Evolutionary conservation across 2,113 vertebrate species (phyloP).

Genomic region (Erythrolamprus reginae): DNA sequence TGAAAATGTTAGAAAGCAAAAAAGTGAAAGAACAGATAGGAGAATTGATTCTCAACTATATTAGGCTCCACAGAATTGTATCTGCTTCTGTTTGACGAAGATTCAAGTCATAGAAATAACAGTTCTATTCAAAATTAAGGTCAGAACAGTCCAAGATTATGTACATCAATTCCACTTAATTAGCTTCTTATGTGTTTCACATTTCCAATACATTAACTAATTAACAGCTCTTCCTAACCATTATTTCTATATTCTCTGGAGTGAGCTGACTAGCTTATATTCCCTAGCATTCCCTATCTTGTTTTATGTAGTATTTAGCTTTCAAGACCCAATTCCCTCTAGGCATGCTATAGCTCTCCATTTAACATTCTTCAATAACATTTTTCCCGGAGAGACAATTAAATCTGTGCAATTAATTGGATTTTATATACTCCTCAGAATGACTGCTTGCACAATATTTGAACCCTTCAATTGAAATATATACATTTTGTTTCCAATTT

Average conservation of each 20-base stretch:
- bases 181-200: conserved; percentile 48
- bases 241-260: conserved; percentile 29
- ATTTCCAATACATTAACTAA: conserved; percentile 53
- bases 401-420: conserved; percentile 40
- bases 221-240: conserved; percentile 53
- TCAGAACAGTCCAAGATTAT: conserved; percentile 22
- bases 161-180: conserved; percentile 52
- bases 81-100: conserved; percentile 3
- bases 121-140: conserved; percentile 38
- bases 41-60: neutral
- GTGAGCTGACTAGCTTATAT: conserved; percentile 26
- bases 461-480: conserved; percentile 25
- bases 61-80: neutral
- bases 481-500: conserved; percentile 24
- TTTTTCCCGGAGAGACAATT: conserved; percentile 30
- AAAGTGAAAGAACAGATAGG: conserved; percentile 17
- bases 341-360: conserved; percentile 32
- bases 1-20: neutral
- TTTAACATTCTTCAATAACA: conserved; percentile 46
- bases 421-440: conserved; percentile 40
- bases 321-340: conserved; percentile 28
- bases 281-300: neutral
- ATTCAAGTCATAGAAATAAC: conserved; percentile 6
- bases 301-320: conserved; percentile 15
- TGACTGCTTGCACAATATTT: conserved; percentile 38